Evolutionary conservation across 2,888 invertebrate species (phyloP).

Genomic region (Parnassius smintheus): DNA sequence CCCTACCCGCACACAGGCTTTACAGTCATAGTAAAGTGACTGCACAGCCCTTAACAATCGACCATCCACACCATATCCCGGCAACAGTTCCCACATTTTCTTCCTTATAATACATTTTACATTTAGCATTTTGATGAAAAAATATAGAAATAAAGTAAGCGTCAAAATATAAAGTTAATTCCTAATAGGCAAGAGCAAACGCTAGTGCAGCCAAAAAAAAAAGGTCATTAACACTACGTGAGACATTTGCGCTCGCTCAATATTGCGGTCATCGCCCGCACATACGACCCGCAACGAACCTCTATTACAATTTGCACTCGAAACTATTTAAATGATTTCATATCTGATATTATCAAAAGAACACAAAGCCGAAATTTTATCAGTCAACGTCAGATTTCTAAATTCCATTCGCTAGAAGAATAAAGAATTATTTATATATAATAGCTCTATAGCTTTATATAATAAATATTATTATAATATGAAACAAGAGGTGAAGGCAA

Average conservation of each 20-base stretch:
- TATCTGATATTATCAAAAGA: constrained; percentile 3
- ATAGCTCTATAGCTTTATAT: constrained; percentile 27
- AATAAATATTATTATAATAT: too few species aligned
- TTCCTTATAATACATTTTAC: too few species aligned
- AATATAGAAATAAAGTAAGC: too few species aligned
- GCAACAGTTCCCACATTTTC: too few species aligned
- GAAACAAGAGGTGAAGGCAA: constrained; percentile 41
- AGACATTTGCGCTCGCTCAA: constrained; percentile 79
- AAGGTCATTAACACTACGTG: constrained; percentile 79
- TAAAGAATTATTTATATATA: constrained; percentile 12
- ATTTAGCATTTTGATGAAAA: too few species aligned
- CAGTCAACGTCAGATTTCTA: not conserved
- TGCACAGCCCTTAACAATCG: too few species aligned
- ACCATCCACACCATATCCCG: too few species aligned
- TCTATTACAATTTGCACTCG: constrained; percentile 28
- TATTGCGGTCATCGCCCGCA: constrained; percentile 77
- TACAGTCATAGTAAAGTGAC: too few species aligned
- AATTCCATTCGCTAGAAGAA: not conserved
- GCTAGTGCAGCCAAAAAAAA: constrained; percentile 69
- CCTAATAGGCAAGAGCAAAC: constrained; percentile 34
- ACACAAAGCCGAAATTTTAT: constrained; percentile 1
- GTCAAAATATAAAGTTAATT: too few species aligned
- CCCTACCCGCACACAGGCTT: too few species aligned
- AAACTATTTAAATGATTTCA: constrained; percentile 21
- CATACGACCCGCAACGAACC: constrained; percentile 50